Evolutionary conservation across 1,140 invertebrate genomes (phyloP), one percentile per base, ranked within the genome.

Genomic region (Lanistes nyassanus): DNA sequence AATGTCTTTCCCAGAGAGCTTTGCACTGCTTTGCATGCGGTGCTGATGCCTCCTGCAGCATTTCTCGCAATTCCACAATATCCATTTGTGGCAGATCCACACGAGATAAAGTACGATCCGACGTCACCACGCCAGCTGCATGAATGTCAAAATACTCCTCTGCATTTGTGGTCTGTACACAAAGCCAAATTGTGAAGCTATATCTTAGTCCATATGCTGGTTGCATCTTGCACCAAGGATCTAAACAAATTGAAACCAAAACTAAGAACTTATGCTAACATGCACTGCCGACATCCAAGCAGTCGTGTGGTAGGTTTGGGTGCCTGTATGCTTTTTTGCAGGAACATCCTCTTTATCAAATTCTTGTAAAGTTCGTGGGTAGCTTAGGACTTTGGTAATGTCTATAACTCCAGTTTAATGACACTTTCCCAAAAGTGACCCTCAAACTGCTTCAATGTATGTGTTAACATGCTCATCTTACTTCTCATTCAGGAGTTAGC

Each of bases 21-120:
- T 79, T 56, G 70, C 85, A 79, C 55, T 90, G 86, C 65, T 76
- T 70, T 13, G 73, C 58, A 77, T 91, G 90, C 34, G 73, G 78
- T 11, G 74, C 29, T 69, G 42, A 42, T 29, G 60, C 68, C 55
- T 83, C 78, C 70, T 81, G 80, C n/a, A 91, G 80, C 39, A 94
- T 87, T 66, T 92, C 89, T 56, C 92, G 91, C 19, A 95, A 82
- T 75, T 92, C 89, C 83, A 93, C 92, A 76, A 94, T 92, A 70
- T 93, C 91, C 56, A 96, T 84, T 62, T 92, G 91, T 39, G 94
- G 91, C 79, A 92, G 94, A 81, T 94, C 93, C 4, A 97, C 87
- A 75, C 93, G 92, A 76, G 93, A 92, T 74, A 97, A 90, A 0
- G 95, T 96, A 74, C 93, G 92, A 90, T 96, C 94, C 13, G 95